phyloP scores from a whole-genome alignment of 2,888 invertebrate species.

The Netelia inedita region DNA sequence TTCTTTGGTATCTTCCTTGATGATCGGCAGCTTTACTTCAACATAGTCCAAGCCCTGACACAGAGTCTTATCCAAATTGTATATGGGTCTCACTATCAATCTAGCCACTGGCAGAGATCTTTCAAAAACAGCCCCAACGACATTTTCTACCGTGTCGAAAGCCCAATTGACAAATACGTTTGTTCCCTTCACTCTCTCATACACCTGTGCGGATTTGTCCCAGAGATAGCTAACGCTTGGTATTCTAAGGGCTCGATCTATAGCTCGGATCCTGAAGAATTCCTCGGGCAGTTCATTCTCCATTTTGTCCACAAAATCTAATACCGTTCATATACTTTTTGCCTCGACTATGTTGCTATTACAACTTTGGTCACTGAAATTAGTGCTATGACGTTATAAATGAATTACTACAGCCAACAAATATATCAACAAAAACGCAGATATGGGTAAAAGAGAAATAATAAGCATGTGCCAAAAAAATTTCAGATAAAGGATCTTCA shows the following conservation, averaged over 20 bases:
- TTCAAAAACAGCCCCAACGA: conserved; percentile 76
- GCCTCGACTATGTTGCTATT: not conserved
- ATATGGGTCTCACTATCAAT: conserved; percentile 86
- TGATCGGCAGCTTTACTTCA: conserved; percentile 88
- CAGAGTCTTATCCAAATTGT: conserved; percentile 88
- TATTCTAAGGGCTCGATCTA: conserved; percentile 87
- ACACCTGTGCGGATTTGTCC: conserved; percentile 87
- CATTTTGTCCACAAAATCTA: conserved; percentile 66
- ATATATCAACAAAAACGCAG: not conserved
- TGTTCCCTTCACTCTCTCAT: conserved; percentile 87
- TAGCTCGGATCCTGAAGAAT: conserved; percentile 84
- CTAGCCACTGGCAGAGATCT: conserved; percentile 80
- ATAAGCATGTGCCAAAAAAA: no score
- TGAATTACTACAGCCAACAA: conserved; percentile 7
- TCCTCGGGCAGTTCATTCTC: conserved; percentile 74
- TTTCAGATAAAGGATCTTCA: no score
- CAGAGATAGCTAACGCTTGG: conserved; percentile 87
- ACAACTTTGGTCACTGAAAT: not conserved
- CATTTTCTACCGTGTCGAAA: conserved; percentile 88
- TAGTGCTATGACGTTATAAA: not conserved
- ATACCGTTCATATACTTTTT: conserved; percentile 12
- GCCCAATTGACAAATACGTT: conserved; percentile 90
- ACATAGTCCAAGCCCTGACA: conserved; percentile 89
- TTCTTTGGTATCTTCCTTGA: conserved; percentile 87
- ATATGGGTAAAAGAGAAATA: not conserved